Evolutionary conservation across 2,888 invertebrate genomes (phyloP).

Genomic region (Phytoseiulus persimilis): DNA sequence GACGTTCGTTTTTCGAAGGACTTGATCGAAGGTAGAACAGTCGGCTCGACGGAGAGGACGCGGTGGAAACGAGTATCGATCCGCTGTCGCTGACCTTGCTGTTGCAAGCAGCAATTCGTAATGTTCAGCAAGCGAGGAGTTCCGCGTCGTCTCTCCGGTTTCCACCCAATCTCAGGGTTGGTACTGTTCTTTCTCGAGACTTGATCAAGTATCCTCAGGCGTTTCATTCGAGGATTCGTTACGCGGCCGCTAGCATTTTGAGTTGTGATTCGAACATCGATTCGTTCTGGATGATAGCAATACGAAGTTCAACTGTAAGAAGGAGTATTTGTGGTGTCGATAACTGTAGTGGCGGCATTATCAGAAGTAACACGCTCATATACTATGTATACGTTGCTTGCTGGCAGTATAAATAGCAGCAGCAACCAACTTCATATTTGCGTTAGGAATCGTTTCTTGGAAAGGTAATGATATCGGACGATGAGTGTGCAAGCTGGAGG

Average conservation of each 20-base stretch:
- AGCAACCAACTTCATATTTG: neutral
- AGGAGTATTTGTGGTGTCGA: neutral
- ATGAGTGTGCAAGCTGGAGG: neutral
- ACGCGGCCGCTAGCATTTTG: neutral
- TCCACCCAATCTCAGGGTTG: neutral
- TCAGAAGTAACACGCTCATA: neutral
- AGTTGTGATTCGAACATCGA: neutral
- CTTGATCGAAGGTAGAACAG: neutral
- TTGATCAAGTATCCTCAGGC: neutral
- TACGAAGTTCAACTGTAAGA: neutral
- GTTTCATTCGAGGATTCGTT: neutral
- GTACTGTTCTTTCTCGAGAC: neutral
- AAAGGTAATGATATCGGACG: neutral
- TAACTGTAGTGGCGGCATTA: neutral
- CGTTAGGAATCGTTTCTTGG: neutral
- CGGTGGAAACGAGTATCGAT: neutral
- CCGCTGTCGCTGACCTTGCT: neutral
- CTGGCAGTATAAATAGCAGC: neutral
- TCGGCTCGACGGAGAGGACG: neutral
- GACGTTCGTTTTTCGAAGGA: neutral
- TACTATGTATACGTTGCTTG: neutral
- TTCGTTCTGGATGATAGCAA: neutral
- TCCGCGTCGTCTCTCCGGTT: neutral
- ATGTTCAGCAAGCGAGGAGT: neutral
- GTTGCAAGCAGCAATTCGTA: neutral